Evolutionary conservation across 2,113 vertebrate species (phyloP).

Genomic region (Cyphomyrus discorhynchus): DNA sequence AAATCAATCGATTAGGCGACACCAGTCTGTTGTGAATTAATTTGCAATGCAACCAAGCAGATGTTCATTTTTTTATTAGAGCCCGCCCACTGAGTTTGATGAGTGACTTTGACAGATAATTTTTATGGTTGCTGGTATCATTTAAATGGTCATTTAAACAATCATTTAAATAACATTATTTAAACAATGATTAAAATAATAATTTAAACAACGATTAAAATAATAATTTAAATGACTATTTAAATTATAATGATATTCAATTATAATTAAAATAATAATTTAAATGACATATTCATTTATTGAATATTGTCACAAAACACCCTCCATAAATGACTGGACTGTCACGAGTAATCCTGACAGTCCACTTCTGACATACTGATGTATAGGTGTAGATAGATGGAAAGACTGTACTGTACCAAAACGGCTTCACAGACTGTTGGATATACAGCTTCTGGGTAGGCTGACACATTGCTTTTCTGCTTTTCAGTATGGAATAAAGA

Average conservation of each 20-base stretch:
- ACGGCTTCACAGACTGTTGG: not conserved
- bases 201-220: not conserved
- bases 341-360: not conserved
- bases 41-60: not conserved
- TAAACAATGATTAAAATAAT: not conserved
- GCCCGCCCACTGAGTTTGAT: not conserved
- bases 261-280: not conserved
- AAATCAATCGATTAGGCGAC: not conserved
- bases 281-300: not conserved
- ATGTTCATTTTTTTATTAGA: not conserved
- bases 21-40: not conserved
- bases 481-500: slow-evolving; percentile 65
- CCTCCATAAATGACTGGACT: not conserved
- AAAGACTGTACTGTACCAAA: not conserved
- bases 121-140: not conserved
- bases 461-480: not conserved
- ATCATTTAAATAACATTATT: not conserved
- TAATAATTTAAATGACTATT: not conserved
- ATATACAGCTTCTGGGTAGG: not conserved
- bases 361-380: not conserved
- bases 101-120: not conserved
- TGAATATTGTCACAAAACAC: not conserved
- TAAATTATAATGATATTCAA: not conserved
- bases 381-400: not conserved
- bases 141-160: not conserved